Conservation (phyloP, 23 tunicate genomes). For the Botrylloides violaceus region DNA sequence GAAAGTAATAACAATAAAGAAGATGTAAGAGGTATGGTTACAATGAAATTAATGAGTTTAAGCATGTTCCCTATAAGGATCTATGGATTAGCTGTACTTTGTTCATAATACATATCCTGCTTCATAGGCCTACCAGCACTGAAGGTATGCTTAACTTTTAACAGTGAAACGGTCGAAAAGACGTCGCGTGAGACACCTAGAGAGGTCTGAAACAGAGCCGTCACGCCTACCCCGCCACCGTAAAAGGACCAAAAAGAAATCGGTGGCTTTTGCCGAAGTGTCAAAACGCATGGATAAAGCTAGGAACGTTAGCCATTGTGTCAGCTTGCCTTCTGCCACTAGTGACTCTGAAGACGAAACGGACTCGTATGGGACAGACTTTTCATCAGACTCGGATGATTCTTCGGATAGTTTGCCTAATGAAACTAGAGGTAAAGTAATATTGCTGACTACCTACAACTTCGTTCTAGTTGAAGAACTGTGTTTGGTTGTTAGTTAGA, state of each 20-base stretch:
- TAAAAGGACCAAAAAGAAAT: neutral
- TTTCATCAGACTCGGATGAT: constrained; percentile 5
- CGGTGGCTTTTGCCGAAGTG: neutral
- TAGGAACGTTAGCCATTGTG: constrained; percentile 4
- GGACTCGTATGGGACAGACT: neutral
- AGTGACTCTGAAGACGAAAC: constrained; percentile 22
- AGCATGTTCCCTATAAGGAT: too few relatives aligned
- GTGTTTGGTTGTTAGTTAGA: too few relatives aligned
- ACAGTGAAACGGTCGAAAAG: neutral
- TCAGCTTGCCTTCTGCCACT: constrained; percentile 15
- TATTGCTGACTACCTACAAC: too few relatives aligned
- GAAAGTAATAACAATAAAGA: neutral
- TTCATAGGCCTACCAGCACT: too few relatives aligned
- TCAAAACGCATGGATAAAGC: neutral
- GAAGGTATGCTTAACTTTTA: too few relatives aligned
- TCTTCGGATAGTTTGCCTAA: neutral
- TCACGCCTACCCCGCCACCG: neutral
- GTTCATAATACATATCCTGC: too few relatives aligned
- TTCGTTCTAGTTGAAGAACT: too few relatives aligned
- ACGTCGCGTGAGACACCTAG: neutral
- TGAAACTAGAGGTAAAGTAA: too few relatives aligned
- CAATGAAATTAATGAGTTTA: too few relatives aligned
- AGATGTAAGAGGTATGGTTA: too few relatives aligned
- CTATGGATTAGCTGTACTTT: too few relatives aligned
- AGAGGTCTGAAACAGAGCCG: constrained; percentile 1